phyloP scores from a whole-genome alignment of 2,113 vertebrate species.

The Glaucidium brasilianum region DNA sequence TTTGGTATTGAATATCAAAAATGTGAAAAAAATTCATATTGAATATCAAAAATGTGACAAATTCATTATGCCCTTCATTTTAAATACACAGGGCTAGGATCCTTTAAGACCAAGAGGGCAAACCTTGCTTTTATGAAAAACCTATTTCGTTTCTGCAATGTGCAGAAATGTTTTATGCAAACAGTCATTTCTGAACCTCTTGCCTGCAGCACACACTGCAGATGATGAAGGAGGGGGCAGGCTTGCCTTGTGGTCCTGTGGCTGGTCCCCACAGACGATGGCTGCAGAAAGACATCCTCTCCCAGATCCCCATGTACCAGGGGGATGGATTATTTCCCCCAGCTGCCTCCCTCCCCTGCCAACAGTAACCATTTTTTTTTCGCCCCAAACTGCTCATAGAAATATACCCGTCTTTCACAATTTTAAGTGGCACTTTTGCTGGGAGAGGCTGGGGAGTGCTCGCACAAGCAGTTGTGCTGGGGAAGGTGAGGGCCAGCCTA shows the following conservation, averaged over 20 bases:
- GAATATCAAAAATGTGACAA: neutral
- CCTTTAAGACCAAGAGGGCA: neutral
- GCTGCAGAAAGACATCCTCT: neutral
- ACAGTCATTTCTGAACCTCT: neutral
- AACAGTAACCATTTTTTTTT: neutral
- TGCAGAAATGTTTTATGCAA: neutral
- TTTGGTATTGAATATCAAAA: neutral
- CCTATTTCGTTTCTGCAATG: neutral
- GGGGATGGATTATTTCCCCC: neutral
- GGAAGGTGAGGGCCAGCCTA: neutral
- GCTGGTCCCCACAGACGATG: neutral
- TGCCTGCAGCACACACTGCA: rapidly evolving
- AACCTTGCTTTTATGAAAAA: neutral
- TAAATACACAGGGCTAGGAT: neutral
- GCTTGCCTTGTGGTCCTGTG: neutral
- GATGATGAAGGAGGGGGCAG: neutral
- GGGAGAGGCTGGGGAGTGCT: neutral
- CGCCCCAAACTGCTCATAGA: neutral
- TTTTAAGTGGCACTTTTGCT: neutral
- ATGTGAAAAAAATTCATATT: neutral
- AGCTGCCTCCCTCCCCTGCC: neutral
- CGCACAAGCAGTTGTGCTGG: neutral
- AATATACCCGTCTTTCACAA: neutral
- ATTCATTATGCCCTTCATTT: neutral
- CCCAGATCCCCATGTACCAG: neutral